Conservation (phyloP, 2,888 invertebrate species). For the Lithodes maja region DNA sequence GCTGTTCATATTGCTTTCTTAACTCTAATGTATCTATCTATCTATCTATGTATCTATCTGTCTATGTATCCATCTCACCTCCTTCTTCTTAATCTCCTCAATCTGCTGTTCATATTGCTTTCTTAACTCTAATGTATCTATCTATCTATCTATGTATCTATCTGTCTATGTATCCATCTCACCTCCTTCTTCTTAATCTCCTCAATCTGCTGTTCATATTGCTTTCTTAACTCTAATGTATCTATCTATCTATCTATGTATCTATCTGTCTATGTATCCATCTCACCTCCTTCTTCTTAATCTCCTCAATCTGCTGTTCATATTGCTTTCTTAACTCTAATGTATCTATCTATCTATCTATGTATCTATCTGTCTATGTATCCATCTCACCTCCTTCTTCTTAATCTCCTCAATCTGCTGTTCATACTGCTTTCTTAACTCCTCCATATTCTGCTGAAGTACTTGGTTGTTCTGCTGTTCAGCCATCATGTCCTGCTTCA, state of each 20-base stretch:
- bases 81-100: conserved; percentile 73
- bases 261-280: conserved; percentile 15
- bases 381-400: conserved; percentile 71
- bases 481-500: conserved; percentile 72
- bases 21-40: conserved; percentile 72
- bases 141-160: not conserved
- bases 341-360: conserved; percentile 76
- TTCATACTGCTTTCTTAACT: conserved; percentile 78
- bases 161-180: conserved; percentile 54
- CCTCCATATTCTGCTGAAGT: conserved; percentile 80
- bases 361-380: not conserved
- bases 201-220: conserved; percentile 78
- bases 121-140: conserved; percentile 73
- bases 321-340: conserved; percentile 78
- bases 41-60: not conserved
- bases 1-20: conserved; percentile 78
- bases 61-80: conserved; percentile 57
- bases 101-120: conserved; percentile 78
- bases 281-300: conserved; percentile 73
- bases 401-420: conserved; percentile 75
- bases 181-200: conserved; percentile 73
- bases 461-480: conserved; percentile 79
- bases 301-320: conserved; percentile 76
- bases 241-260: not conserved
- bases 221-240: conserved; percentile 75